Evolutionary conservation across 1,140 invertebrate species (phyloP), one percentile per base, ranked within the genome.

Genomic region (Euwallacea fornicatus): DNA sequence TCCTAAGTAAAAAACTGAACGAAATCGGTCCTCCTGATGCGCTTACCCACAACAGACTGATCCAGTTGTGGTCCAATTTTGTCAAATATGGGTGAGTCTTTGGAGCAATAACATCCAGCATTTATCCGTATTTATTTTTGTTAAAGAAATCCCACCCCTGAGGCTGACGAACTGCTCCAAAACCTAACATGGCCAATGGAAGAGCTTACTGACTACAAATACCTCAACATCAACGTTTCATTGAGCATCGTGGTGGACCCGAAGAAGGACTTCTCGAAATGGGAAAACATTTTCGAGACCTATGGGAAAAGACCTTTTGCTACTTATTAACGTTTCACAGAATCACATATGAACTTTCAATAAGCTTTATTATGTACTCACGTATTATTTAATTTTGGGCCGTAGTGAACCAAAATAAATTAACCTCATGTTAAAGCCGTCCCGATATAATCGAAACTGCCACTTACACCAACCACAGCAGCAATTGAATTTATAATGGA

Each of bases 41-140:
- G 15, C n/a, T 65, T 13, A 64, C 58, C 7, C 70, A 62, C 13
- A 15, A 69, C n/a, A 59, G 73, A 42, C 42, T 74, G 6, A 41
- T 74, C 6, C 69, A 15, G 58, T n/a, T 74, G 11, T 72, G 65
- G 69, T 72, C 70, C 2, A 66, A 74, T 61, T 74, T 74, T 43
- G 64, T 71, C 0, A 74, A 74, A 69, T 69, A 69, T 46, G 9
- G 9, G 73, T 72, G 54, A 66, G 54, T 72, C 10, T 42, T 11
- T 13, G 0, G 6, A 11, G 16, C 10, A 11, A 56, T 33, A 41
- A 59, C 8, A 15, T 61, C 33, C 60, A 46, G 41, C 6, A 47
- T 41, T 60, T 61, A 56, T 72, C 41, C 7, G 43, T n/a, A 50
- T 42, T 55, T 7, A 56, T 21, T 13, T 59, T n/a, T 62, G n/a